Base-by-base conservation (phyloP, 2,797 vertebrate species). In the Masticophis lateralis region DNA sequence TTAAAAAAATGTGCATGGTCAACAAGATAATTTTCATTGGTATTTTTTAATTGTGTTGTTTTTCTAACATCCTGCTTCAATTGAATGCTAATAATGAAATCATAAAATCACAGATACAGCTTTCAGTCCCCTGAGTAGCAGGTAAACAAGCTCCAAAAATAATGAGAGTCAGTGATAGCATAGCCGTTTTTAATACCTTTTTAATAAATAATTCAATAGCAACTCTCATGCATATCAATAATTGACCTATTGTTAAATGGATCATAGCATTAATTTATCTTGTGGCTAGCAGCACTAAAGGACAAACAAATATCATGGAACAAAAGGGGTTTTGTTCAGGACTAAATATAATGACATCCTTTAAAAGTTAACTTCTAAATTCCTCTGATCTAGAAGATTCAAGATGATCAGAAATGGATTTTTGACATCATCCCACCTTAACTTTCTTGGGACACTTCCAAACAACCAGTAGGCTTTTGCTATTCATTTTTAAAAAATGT, bases 151-250 rank as follows among this genome's bases (percentile, higher is more conserved):
- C 86, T 93, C 69, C 87, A 66, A 95, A 93, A 96, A 92, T 93
- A 59, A 89, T 32, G n/a, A 88, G 86, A 61, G 11, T 55, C 86
- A 5, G 18, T 89, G 9, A 79, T 92, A 92, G 57, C 83, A 96
- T 66, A 97, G 53, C 74, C 11, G 28, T 96, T 96, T 94, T 86
- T 96, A 95, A 91, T 91, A 95, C 89, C 61, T 91, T 96, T 95
- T 94, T 92, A 89, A 94, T 96, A 94, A 96, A 96, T 96, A 94
- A 95, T 96, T 96, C 93, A 97, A 55, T 86, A 95, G 86, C 91
- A 92, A 22, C 51, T 94, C 47, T 79, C 32, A 86, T 16, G 4
- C 79, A 55, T 57, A 96, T 97, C 94, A 94, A 27, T 96, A 95
- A 94, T 93, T 93, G 37, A 2, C 93, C 63, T 89, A 43, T 90